Percentiles rank a stretch among this genome's conserved stretches.
Evolutionary conservation across 2,797 vertebrate species (phyloP).

Genomic region (Spinus pinus): DNA sequence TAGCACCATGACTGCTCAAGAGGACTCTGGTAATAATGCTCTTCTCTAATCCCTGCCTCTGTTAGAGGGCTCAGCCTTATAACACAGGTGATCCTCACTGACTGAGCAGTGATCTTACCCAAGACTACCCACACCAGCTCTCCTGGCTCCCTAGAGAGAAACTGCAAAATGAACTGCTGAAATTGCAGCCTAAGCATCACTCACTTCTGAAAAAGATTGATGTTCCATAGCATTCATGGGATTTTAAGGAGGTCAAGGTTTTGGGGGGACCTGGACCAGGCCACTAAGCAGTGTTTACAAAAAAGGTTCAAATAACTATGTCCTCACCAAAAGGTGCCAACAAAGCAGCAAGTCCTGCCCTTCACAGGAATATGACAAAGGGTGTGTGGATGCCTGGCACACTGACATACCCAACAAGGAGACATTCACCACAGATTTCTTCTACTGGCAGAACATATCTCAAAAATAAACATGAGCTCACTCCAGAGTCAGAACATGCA

Average conservation of each 20-base stretch:
- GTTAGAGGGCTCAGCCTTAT: not conserved
- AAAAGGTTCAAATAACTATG: not conserved
- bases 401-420: conserved; percentile 29
- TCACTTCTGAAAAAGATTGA: not conserved
- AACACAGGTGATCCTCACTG: not conserved
- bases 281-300: not conserved
- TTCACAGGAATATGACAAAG: not conserved
- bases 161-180: not conserved
- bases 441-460: not conserved
- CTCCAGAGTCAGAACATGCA: conserved; percentile 2
- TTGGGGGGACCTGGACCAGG: not conserved
- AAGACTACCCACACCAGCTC: rapidly evolving
- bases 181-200: not conserved
- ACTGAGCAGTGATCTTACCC: not conserved
- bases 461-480: conserved; percentile 61
- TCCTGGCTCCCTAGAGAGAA: not conserved
- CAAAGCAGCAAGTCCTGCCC: not conserved
- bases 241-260: not conserved
- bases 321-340: not conserved
- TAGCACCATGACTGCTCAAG: not conserved
- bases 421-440: conserved; percentile 42
- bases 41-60: not conserved
- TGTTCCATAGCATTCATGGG: not conserved
- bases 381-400: not conserved
- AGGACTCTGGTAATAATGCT: not conserved